A percentile compares a stretch with the other conserved stretches of the same genome.
Evolutionary conservation across 2,797 vertebrate species (phyloP).

Genomic region (Enteromius anoplus): DNA sequence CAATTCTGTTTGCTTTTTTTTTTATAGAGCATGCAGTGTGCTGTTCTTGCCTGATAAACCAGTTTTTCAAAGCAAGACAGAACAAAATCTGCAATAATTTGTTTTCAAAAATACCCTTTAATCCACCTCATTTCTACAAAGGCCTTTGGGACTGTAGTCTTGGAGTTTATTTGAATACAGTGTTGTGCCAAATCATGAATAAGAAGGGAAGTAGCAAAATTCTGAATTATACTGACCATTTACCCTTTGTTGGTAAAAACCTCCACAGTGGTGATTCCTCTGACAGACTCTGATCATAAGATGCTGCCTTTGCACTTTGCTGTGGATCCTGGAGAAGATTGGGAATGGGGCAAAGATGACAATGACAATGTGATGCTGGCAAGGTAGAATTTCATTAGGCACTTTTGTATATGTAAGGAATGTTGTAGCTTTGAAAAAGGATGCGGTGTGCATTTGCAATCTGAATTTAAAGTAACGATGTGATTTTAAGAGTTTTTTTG

Average conservation of each 20-base stretch:
- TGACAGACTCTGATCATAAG: slow-evolving; percentile 94
- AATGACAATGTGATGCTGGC: slow-evolving; percentile 89
- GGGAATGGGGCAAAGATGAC: slow-evolving; percentile 97
- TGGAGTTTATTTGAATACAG: not conserved
- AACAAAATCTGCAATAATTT: slow-evolving; percentile 1
- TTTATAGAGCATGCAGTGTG: not conserved
- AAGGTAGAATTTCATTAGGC: slow-evolving; percentile 73
- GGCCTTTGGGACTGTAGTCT: not conserved
- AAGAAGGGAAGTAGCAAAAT: not conserved
- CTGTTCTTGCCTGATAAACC: slow-evolving; percentile 24
- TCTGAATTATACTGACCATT: not conserved
- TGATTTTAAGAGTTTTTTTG: not conserved
- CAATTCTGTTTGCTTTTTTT: not conserved
- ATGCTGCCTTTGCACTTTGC: slow-evolving; percentile 96
- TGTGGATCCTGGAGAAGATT: slow-evolving; percentile 92
- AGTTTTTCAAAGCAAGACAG: not conserved
- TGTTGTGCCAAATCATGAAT: not conserved
- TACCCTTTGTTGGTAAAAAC: slow-evolving; percentile 18
- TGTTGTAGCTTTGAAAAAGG: not conserved
- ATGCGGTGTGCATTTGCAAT: not conserved
- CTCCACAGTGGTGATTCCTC: slow-evolving; percentile 90
- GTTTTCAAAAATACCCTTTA: not conserved
- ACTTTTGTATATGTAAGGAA: not conserved
- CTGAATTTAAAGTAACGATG: not conserved
- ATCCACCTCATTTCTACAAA: not conserved